These are phyloP conservation scores for Strongylocentrotus purpuratus DNA, from an alignment of 35 echinoderm and acorn worm genomes.

Conservation along the genomic window DNA sequence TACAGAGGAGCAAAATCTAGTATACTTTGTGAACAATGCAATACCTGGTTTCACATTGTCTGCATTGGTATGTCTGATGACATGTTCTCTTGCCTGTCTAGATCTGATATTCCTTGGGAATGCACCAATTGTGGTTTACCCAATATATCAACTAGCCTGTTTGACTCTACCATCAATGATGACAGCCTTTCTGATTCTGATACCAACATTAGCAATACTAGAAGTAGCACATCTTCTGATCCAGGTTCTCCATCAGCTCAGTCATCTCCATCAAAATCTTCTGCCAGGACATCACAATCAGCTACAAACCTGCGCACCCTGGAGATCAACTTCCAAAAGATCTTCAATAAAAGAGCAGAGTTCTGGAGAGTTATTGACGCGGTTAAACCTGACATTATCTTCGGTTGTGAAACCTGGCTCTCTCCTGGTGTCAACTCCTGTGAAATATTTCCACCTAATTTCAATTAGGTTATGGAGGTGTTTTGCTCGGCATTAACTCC, in stretches of 20 bases:
- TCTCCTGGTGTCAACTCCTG: slow-evolving; percentile 8
- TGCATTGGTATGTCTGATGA: slow-evolving; percentile 23
- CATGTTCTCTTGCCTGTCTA: neutral
- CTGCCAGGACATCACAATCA: too few species aligned
- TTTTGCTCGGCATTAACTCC: slow-evolving; percentile 39
- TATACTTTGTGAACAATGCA: slow-evolving; percentile 47
- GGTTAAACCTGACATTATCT: slow-evolving; percentile 47
- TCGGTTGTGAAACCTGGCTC: slow-evolving; percentile 60
- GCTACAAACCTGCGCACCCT: neutral
- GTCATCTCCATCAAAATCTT: neutral
- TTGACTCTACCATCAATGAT: neutral
- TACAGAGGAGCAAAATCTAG: slow-evolving; percentile 56
- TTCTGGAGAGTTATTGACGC: slow-evolving; percentile 44
- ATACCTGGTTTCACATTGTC: slow-evolving; percentile 38
- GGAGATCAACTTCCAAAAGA: slow-evolving; percentile 50
- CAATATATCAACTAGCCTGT: neutral
- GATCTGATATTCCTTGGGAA: slow-evolving; percentile 52
- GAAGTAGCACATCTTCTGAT: neutral
- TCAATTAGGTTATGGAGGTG: slow-evolving; percentile 49
- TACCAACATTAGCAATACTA: neutral
- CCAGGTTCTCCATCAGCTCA: neutral
- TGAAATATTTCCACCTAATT: slow-evolving; percentile 41
- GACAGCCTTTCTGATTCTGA: neutral
- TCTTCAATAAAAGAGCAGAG: slow-evolving; percentile 28
- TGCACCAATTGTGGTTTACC: neutral